Percentiles rank a stretch among this genome's conserved stretches.
These are phyloP conservation scores for Caenorhabditis afra DNA, from an alignment of 2,888 invertebrate species.

Conservation along the genomic window DNA sequence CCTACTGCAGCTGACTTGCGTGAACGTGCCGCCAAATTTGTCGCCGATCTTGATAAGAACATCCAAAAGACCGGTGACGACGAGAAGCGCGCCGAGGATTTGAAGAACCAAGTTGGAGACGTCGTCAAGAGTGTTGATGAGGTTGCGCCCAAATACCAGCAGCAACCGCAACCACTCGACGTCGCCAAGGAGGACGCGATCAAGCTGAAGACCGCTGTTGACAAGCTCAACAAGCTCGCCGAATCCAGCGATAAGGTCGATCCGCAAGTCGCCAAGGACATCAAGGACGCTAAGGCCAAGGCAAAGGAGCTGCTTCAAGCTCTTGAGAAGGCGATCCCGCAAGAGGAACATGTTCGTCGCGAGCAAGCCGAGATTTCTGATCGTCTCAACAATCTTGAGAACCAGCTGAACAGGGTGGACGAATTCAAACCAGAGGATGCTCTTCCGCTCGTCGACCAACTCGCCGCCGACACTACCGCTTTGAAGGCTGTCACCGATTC, in stretches of 20 bases:
- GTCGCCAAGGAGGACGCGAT: slow-evolving; percentile 50
- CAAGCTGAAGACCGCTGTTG: slow-evolving; percentile 43
- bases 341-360: slow-evolving; percentile 45
- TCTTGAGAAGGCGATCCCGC: slow-evolving; percentile 57
- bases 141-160: slow-evolving; percentile 52
- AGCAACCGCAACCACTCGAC: slow-evolving; percentile 51
- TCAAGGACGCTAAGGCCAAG: slow-evolving; percentile 61
- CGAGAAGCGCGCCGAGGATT: slow-evolving; percentile 53
- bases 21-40: slow-evolving; percentile 51
- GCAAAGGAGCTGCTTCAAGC: slow-evolving; percentile 52
- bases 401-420: slow-evolving; percentile 33
- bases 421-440: slow-evolving; percentile 53
- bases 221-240: slow-evolving; percentile 38
- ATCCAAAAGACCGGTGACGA: slow-evolving; percentile 55
- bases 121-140: slow-evolving; percentile 47
- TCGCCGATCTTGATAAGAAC: slow-evolving; percentile 45
- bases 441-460: slow-evolving; percentile 54
- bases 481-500: slow-evolving; percentile 48
- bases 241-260: slow-evolving; percentile 37
- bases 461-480: slow-evolving; percentile 39
- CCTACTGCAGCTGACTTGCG: slow-evolving; percentile 41
- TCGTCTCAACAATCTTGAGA: slow-evolving; percentile 37
- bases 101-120: slow-evolving; percentile 44
- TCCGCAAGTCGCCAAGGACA: slow-evolving; percentile 57
- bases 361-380: slow-evolving; percentile 42